These are phyloP conservation scores for Acrocephalus kingi DNA, from an alignment of 2,113 vertebrate genomes.

Conservation along the genomic window DNA sequence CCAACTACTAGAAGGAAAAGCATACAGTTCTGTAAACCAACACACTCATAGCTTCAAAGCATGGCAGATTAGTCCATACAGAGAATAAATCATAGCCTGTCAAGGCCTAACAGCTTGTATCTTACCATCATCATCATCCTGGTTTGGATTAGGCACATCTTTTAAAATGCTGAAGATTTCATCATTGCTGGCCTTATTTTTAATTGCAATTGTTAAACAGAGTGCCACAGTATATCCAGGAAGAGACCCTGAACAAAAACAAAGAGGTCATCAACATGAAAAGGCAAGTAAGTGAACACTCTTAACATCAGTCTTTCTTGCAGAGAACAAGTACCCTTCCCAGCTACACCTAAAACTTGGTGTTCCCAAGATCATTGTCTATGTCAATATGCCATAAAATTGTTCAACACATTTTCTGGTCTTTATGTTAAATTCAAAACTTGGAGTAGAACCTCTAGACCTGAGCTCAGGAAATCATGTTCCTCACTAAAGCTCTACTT, in stretches of 20 bases:
- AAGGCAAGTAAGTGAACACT: neutral
- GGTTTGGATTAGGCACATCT: constrained; percentile 95
- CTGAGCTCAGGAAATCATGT: neutral
- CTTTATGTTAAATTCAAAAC: neutral
- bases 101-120: neutral
- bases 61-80: neutral
- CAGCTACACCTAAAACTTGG: neutral
- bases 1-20: neutral
- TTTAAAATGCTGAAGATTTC: constrained; percentile 93
- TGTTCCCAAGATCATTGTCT: neutral
- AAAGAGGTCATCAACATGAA: neutral
- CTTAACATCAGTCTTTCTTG: neutral
- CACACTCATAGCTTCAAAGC: neutral
- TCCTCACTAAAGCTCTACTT: neutral
- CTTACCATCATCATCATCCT: constrained; percentile 93
- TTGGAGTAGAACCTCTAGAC: neutral
- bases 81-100: neutral
- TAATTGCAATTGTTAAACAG: constrained; percentile 89
- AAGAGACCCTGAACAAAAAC: constrained; percentile 80
- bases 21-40: neutral
- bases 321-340: neutral
- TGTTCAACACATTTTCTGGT: neutral
- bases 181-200: constrained; percentile 92
- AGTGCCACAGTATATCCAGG: constrained; percentile 87
- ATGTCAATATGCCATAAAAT: neutral